Evolutionary conservation across 2,797 vertebrate species (phyloP).

Genomic region (Smutsia temminckii): DNA sequence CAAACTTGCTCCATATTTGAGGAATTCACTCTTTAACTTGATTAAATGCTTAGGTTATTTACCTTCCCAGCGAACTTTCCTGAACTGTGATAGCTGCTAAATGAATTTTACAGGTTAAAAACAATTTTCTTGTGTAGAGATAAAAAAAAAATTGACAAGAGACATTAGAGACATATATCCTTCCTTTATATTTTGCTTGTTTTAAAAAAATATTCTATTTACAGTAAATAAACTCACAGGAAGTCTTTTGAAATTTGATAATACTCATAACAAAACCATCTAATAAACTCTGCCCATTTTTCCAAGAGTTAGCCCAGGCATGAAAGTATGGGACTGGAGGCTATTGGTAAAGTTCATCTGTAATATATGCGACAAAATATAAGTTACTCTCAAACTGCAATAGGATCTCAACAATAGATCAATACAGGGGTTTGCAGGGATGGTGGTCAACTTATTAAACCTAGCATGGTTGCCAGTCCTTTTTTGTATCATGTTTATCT

Average conservation of each 20-base stretch:
- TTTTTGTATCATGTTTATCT: slow-evolving; percentile 25
- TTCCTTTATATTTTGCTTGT: background rate
- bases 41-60: background rate
- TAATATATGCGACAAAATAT: slow-evolving; percentile 73
- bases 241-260: slow-evolving; percentile 27
- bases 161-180: background rate
- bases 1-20: background rate
- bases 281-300: background rate
- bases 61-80: background rate
- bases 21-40: background rate
- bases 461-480: background rate
- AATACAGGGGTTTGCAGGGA: background rate
- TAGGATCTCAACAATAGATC: background rate
- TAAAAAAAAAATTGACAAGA: background rate
- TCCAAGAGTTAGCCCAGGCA: background rate
- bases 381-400: slow-evolving; percentile 10
- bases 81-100: background rate
- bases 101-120: background rate
- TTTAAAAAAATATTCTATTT: background rate
- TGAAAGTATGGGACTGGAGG: background rate
- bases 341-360: slow-evolving; percentile 43
- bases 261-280: background rate
- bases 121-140: background rate
- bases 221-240: background rate
- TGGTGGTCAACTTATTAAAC: background rate